phyloP scores from a whole-genome alignment of 2,113 vertebrate species.

The Zosterops hypoxanthus region DNA sequence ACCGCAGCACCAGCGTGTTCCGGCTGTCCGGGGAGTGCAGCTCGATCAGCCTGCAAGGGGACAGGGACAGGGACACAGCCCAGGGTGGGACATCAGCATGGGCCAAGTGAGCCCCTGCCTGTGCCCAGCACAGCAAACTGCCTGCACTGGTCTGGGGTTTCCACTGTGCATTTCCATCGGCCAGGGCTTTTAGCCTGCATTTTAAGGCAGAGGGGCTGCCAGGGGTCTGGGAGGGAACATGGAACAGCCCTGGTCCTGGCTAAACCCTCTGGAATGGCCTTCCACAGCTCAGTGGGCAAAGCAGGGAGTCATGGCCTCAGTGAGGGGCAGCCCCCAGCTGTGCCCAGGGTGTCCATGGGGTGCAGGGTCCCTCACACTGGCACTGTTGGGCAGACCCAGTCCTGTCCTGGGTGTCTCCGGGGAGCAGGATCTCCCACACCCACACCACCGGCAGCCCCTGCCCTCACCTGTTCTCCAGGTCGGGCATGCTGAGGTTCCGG shows the following conservation, averaged over 20 bases:
- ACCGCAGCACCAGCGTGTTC: constrained; percentile 91
- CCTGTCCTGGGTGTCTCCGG: neutral
- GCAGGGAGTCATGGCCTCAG: neutral
- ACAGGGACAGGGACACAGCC: neutral
- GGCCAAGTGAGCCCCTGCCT: fast-evolving
- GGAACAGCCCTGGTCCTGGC: neutral
- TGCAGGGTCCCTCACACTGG: neutral
- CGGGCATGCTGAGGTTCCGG: constrained; percentile 94
- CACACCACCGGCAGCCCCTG: fast-evolving
- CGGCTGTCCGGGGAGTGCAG: constrained; percentile 93
- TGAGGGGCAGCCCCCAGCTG: neutral
- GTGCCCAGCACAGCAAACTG: neutral
- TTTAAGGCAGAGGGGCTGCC: neutral
- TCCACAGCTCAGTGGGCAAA: neutral
- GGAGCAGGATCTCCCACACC: neutral
- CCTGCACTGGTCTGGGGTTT: neutral
- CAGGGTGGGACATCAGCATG: neutral
- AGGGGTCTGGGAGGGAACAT: neutral
- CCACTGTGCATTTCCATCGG: fast-evolving
- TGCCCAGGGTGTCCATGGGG: neutral
- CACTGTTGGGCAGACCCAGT: neutral
- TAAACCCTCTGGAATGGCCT: neutral
- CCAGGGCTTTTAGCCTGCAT: neutral
- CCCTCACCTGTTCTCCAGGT: constrained; percentile 93
- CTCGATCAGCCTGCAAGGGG: constrained; percentile 86